A percentile compares a stretch with the other conserved stretches of the same genome.
phyloP scores from a whole-genome alignment of 2,888 invertebrate genomes.

The Apotomis capreana region DNA sequence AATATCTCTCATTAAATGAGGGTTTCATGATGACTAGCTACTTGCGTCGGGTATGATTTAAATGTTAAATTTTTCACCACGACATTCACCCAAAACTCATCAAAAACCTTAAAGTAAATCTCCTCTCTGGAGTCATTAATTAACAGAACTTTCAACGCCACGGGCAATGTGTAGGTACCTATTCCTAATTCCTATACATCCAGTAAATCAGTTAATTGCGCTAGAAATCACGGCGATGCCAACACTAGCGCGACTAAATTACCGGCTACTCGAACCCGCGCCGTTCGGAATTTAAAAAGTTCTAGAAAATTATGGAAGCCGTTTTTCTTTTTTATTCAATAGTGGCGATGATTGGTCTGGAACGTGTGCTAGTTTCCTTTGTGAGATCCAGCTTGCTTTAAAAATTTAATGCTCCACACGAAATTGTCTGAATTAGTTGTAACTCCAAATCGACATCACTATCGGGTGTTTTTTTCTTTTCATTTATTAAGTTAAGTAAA shows the following conservation, averaged over 20 bases:
- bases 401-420: neutral
- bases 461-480: no score
- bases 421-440: no score
- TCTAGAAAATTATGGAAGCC: neutral
- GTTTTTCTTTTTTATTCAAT: constrained; percentile 10
- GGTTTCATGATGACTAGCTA: no score
- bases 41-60: no score
- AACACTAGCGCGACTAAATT: constrained; percentile 27
- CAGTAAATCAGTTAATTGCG: constrained; percentile 14
- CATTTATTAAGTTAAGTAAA: no score
- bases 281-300: constrained; percentile 16
- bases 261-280: constrained; percentile 16
- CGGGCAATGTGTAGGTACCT: neutral
- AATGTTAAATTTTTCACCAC: no score
- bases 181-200: neutral
- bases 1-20: no score
- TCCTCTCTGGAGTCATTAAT: no score
- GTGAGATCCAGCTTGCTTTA: neutral
- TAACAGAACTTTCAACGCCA: neutral
- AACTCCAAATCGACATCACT: no score
- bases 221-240: constrained; percentile 18
- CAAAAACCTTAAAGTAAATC: no score
- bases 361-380: constrained; percentile 2
- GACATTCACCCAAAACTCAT: no score
- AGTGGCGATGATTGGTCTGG: constrained; percentile 12